These are phyloP conservation scores for Falco cherrug DNA, from an alignment of 2,797 vertebrate genomes.

Conservation along the genomic window DNA sequence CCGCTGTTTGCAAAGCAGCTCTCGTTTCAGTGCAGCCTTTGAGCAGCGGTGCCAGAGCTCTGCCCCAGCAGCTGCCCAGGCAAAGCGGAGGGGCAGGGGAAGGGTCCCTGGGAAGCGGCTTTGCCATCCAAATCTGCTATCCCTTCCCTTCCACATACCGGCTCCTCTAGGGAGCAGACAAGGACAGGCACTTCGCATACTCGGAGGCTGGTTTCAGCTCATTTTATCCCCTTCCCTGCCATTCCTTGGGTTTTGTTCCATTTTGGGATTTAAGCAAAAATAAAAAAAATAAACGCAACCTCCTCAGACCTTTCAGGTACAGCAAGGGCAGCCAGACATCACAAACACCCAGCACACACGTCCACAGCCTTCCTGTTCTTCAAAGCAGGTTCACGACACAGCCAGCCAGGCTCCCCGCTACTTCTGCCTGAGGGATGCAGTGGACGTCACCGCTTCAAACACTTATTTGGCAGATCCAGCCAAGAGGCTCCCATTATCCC, in stretches of 20 bases:
- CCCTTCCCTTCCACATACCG: neutral
- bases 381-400: neutral
- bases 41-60: neutral
- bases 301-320: neutral
- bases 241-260: neutral
- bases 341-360: accelerated
- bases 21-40: neutral
- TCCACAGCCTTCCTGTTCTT: neutral
- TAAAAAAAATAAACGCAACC: neutral
- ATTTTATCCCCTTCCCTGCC: neutral
- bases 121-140: neutral
- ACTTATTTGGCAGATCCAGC: neutral
- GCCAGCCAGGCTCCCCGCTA: neutral
- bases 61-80: neutral
- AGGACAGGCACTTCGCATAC: neutral
- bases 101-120: neutral
- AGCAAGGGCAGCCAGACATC: neutral
- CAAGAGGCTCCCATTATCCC: neutral
- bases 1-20: neutral
- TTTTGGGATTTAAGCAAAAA: neutral
- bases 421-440: neutral
- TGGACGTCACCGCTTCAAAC: neutral
- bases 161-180: neutral
- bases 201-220: neutral
- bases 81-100: neutral